Conservation (phyloP, 2,113 vertebrate species). For the Ophiodon elongatus region DNA sequence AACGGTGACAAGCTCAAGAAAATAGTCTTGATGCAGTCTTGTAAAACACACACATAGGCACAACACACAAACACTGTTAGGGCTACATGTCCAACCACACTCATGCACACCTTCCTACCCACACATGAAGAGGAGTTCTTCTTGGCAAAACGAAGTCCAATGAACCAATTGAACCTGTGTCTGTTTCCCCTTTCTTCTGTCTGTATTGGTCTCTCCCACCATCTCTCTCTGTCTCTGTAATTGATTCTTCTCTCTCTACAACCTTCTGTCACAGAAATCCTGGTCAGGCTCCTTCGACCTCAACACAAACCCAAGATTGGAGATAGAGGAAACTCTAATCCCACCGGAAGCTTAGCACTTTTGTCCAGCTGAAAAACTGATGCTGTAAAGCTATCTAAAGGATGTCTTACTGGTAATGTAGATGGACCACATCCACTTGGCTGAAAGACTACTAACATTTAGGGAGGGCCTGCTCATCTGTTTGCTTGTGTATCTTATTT, state of each 20-base stretch:
- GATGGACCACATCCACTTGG: no score
- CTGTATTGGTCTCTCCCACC: conserved; percentile 20
- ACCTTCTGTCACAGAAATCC: conserved; percentile 37
- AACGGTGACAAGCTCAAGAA: conserved; percentile 25
- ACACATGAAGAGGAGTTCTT: conserved; percentile 22
- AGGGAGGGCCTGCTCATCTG: background rate
- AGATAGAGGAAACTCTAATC: conserved; percentile 27
- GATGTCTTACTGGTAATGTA: background rate
- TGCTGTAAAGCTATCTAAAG: background rate
- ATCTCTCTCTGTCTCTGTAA: conserved; percentile 20
- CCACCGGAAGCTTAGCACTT: background rate
- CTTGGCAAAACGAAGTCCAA: conserved; percentile 32
- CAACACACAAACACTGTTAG: background rate
- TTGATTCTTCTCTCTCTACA: conserved; percentile 56
- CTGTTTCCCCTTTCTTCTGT: conserved; percentile 17
- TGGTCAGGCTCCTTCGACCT: conserved; percentile 27
- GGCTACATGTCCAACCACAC: background rate
- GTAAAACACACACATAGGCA: background rate
- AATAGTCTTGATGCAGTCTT: conserved; percentile 2
- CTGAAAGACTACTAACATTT: background rate
- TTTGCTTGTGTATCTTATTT: background rate
- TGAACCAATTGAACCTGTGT: conserved; percentile 41
- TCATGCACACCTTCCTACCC: conserved; percentile 3
- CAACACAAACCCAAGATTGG: background rate
- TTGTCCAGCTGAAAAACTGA: background rate